Evolutionary conservation across 2,888 invertebrate species (phyloP), one percentile per base, ranked within the genome.

Genomic region (Cordilura impudica): DNA sequence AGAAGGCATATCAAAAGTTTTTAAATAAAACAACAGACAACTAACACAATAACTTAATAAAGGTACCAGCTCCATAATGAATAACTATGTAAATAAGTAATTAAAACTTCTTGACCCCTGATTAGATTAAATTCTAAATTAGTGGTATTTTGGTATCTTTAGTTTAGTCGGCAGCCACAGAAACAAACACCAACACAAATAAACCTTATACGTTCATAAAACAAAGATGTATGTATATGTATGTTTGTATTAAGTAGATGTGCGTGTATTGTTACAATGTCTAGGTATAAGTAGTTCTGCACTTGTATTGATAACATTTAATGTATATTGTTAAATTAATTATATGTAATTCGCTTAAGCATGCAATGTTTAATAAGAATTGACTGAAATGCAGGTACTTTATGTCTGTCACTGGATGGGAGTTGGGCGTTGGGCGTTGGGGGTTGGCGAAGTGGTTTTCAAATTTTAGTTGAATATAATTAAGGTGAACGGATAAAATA

Each of bases 251-350:
- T n/a, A 12, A 10, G 23, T 45, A 10, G 45, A 26, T 47, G 1
- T 43, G 43, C 43, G 2, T 21, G n/a, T 21, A n/a, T 51, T 51
- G 14, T 43, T n/a, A n/a, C n/a, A n/a, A 14, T 21, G 21, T 60
- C 6, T 45, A 14, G 45, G 45, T 61, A 26, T 45, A 10, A 35
- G 35, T 21, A 56, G n/a, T n/a, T 3, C 26, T 76, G 60, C 58
- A 60, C 21, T 63, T 71, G 45, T 51, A 23, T 66, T 53, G 78
- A 78, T 74, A 74, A 74, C 47, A 70, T 58, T 70, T 60, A 65
- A 70, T 47, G 16, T 23, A n/a, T 74, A 60, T 66, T 78, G 45
- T 78, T 71, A 66, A 75, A 75, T 75, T 75, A 75, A 79, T 79
- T 79, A 79, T 75, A 66, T 56, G 79, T 43, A 75, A 56, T 66